Evolutionary conservation across 2,888 invertebrate genomes (phyloP), one percentile per base, ranked within the genome.

Genomic region (Chrysolina americana): DNA sequence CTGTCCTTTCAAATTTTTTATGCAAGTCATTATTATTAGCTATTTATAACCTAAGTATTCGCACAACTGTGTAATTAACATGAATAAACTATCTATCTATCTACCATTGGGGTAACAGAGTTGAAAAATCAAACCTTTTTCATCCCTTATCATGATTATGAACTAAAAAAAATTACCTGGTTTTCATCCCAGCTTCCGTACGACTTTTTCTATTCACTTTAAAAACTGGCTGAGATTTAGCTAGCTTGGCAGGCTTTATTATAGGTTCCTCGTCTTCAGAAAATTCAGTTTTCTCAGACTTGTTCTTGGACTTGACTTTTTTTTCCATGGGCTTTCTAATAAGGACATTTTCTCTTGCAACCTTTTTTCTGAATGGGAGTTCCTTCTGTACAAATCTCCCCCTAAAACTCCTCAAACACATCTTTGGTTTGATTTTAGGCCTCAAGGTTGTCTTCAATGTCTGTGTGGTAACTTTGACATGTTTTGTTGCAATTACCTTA

Each of bases 241-340:
- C 62, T 56, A 77, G 70, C 50, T 81, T 77, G 21, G 75, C 74
- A 19, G 80, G 76, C 68, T 79, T 81, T 11, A 76, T 69, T 23
- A 90, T 82, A 1, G 90, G 90, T 80, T 90, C 89, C 78, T 91
- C 90, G 80, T 91, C 91, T 70, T 90, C 91, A 19, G 83, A 83
- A 0, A 75, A 77, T 62, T 81, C 81, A 23, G 76, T 75, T 15
- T 72, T 65, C 21, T 71, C 70, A 17, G 11, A 65, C 44, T 65
- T 74, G 41, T 75, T 78, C 63, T 71, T 80, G 36, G 47, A 47
- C 21, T 63, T 71, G 13, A 41, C 36, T 23, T 74, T 76, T 70
- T 63, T 71, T 10, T 68, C 53, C 19, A 62, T 41, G 9, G 76
- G 59, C 59, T 66, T 75, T 53, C 71, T 78, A 17, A 72, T 70